These are phyloP conservation scores for Apogon hyalosoma DNA, from an alignment of 2,797 vertebrate species.

Conservation along the genomic window DNA sequence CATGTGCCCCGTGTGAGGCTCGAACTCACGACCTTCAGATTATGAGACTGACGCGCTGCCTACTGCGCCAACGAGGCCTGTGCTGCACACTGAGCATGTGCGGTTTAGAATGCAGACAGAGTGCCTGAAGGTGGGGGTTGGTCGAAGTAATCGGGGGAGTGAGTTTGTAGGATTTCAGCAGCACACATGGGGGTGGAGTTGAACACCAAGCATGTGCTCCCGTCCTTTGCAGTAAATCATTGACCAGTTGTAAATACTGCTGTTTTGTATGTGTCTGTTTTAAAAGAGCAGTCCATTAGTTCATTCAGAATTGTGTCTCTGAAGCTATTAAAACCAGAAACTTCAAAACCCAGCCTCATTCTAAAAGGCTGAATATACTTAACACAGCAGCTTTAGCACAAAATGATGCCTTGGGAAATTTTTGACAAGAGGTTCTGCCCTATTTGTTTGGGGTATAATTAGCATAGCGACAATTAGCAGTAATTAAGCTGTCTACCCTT, in stretches of 20 bases:
- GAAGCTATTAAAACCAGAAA: not conserved
- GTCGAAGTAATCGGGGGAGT: slow-evolving; percentile 1
- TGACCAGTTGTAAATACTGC: slow-evolving; percentile 11
- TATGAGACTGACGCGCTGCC: slow-evolving; percentile 73
- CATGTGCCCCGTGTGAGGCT: slow-evolving; percentile 67
- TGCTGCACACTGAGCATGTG: rapidly evolving
- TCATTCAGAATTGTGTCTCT: slow-evolving; percentile 7
- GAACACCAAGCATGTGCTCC: slow-evolving; percentile 31
- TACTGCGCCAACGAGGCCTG: slow-evolving; percentile 68
- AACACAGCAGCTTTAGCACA: slow-evolving; percentile 28
- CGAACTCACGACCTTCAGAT: slow-evolving; percentile 72
- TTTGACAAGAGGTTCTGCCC: slow-evolving; percentile 46
- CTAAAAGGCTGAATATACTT: slow-evolving; percentile 9
- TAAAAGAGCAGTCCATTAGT: slow-evolving; percentile 10
- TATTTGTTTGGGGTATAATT: slow-evolving; percentile 64
- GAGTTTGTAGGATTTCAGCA: slow-evolving; percentile 24
- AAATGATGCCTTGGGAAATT: slow-evolving; percentile 34
- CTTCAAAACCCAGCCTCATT: slow-evolving; percentile 11
- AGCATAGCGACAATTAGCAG: slow-evolving; percentile 41
- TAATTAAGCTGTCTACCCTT: slow-evolving; percentile 58
- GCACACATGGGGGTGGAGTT: slow-evolving; percentile 23
- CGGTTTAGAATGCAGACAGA: not conserved
- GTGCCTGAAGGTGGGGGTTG: not conserved
- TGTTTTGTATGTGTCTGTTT: slow-evolving; percentile 8
- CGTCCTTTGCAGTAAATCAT: slow-evolving; percentile 15